Evolutionary conservation across 2,113 vertebrate species (phyloP), one percentile per base, ranked within the genome.

Genomic region (Epinephelus fuscoguttatus): DNA sequence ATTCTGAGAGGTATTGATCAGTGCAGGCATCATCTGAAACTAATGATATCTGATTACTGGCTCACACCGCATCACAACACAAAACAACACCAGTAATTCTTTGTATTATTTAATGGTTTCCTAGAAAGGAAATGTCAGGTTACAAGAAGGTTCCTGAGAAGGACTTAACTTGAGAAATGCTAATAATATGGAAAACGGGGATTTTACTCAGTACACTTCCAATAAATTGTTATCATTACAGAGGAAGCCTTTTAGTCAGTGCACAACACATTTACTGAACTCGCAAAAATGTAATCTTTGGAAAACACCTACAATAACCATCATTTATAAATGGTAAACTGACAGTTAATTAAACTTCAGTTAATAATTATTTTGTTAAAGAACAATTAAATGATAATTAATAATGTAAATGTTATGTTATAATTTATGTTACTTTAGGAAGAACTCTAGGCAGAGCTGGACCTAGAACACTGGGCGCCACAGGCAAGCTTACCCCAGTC

Each of bases 1-100:
- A 55, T 71, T 68, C 25, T 61, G 47, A 61, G 5, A 40, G 42
- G 25, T 69, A 75, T 63, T 72, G 78, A 72, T 71, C 69, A 42
- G 4, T 13, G 4, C 7, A 42, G 14, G 19, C n/a, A 23, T 59
- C 13, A 60, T 53, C 11, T 50, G 33, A 85, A 67, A 25, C 33
- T 63, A 69, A 78, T 56, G 56, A 86, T 49, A 50, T 71, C 23
- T 52, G 52, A 69, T 68, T 23, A 60, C 37, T 40, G 59, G 27
- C 64, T 70, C 47, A 14, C 72, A 52, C 14, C 18, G n/a, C 21
- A 50, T 23, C 21, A 33, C 3, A 0, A 42, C 47, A 37, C 27
- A 40, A 47, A 25, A 60, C 56, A 68, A 40, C 18, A 60, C 19
- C 55, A 67, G 42, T 3, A 3, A 27, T 0, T 0, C 45, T 61